A percentile compares a stretch with the other conserved stretches of the same genome.
phyloP scores from a whole-genome alignment of 64 coral and sea anemone genomes.

The Catalaphyllia jardinei region DNA sequence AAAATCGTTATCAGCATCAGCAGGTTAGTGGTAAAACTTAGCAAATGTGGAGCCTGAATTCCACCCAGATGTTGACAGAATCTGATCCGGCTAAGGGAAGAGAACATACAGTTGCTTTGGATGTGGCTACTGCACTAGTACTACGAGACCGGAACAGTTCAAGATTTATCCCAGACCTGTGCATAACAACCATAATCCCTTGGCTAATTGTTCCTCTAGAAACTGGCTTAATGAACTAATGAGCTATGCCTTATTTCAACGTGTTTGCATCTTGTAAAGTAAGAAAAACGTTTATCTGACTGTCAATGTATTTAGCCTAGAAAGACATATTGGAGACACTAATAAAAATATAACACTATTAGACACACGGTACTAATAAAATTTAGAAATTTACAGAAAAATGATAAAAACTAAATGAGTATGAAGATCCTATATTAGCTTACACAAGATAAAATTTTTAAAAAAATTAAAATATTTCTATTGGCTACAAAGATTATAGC shows the following conservation, averaged over 20 bases:
- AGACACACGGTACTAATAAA: background rate
- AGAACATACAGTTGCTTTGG: constrained; percentile 8
- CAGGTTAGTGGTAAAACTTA: constrained; percentile 23
- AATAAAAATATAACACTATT: background rate
- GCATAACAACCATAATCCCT: constrained; percentile 36
- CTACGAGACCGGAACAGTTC: constrained; percentile 5
- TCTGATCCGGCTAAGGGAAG: constrained; percentile 23
- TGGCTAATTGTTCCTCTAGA: constrained; percentile 5
- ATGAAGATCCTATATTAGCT: too few species aligned
- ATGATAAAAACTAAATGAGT: too few species aligned
- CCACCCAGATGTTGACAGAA: constrained; percentile 35
- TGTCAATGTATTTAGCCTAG: too few species aligned
- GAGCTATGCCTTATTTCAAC: background rate
- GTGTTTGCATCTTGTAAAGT: background rate
- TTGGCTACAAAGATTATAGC: too few species aligned
- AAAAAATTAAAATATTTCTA: too few species aligned
- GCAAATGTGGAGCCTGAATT: constrained; percentile 35
- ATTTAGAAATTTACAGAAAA: too few species aligned
- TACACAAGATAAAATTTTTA: too few species aligned
- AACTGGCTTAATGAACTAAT: constrained; percentile 26
- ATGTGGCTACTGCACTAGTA: constrained; percentile 20
- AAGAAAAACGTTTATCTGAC: background rate
- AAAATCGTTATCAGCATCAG: constrained; percentile 32
- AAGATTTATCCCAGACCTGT: constrained; percentile 22
- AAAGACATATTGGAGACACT: too few species aligned